Evolutionary conservation across 2,113 vertebrate species (phyloP), one percentile per base, ranked within the genome.

Genomic region (Sinocyclocheilus grahami): DNA sequence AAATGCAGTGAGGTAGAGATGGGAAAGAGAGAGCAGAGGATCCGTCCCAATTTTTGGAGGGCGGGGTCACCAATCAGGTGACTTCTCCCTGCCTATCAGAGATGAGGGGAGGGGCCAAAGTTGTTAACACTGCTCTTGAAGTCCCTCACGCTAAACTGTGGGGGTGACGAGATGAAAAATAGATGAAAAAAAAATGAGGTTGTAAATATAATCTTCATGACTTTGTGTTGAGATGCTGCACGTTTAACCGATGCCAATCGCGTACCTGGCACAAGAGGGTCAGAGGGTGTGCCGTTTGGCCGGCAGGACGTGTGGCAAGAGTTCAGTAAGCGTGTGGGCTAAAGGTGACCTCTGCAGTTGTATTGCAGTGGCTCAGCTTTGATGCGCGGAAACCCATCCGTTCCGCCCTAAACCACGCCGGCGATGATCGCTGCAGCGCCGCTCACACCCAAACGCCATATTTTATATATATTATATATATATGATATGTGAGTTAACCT

Each of bases 391-490:
- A 82, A 79, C 22, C 75, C 71, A 88, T 53, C 79, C 48, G 39
- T 82, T 65, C 81, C 78, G 71, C 80, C 76, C 78, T 75, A 39
- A 90, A 89, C 65, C 79, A 88, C 86, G 91, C 92, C 92, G 87
- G 93, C 92, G 86, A 92, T 92, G 93, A 91, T 91, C 72, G 93
- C 89, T 90, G 94, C 91, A 65, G 62, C 83, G 91, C 90, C 90
- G 85, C 94, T 92, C 89, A 89, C 92, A 75, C 92, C 92, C 89
- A 90, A 91, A 94, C 82, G 93, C 93, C 94, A 95, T 95, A 95
- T 95, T 95, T 95, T 95, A 95, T 95, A 94, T 95, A 95, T 95
- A 95, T 95, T 95, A 93, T 95, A 95, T 95, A 95, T 95, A 95
- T 95, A 95, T 95, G 94, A 94, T 95, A 95, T 95, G 94, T 95